Base-by-base conservation (phyloP, 2,888 invertebrate genomes). In the Cylloceria caligata region DNA sequence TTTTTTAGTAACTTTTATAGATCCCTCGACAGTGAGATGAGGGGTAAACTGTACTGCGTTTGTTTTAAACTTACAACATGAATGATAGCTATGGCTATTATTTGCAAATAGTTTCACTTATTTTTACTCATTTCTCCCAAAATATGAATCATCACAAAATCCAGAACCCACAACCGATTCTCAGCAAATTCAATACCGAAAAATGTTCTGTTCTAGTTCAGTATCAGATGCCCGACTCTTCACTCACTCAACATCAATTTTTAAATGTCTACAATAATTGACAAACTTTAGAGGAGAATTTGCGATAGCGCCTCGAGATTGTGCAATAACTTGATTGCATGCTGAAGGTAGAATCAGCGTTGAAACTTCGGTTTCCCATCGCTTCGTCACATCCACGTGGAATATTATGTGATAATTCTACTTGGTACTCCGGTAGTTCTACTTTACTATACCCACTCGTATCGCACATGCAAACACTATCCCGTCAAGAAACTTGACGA, bases 401-500 rank as follows among this genome's bases (percentile, higher is more conserved):
- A 45, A 72, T 30, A 72, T 60, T 45, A 47, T 60, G 45, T 47
- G 60, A 60, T 60, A 60, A 72, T 30, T 34, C 34, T 30, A 57
- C 42, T 9, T 4, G 42, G 16, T 60, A 19, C 57, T 47, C 45
- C 42, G 27, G 9, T 30, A 5, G 34, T n/a, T n/a, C 47, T 16
- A 5, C 16, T 21, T n/a, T 13, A 16, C 27, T 21, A 13, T 16
- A 24, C 6, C 4, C 30, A 30, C 47, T 67, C 34, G 45, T 72
- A 60, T 45, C 19, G 13, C 71, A 19, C 60, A 60, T 72, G 60
- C 57, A 60, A 72, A 72, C 60, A 72, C 45, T 45, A 72, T 71
- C 69, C n/a, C 60, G 34, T 45, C 60, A 42, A 16, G 45, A 45
- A 71, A 71, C 57, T 57, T 60, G 60, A 60, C 60, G 60, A 72